Conservation (phyloP, 2,113 vertebrate genomes). For the Pituophis catenifer region DNA sequence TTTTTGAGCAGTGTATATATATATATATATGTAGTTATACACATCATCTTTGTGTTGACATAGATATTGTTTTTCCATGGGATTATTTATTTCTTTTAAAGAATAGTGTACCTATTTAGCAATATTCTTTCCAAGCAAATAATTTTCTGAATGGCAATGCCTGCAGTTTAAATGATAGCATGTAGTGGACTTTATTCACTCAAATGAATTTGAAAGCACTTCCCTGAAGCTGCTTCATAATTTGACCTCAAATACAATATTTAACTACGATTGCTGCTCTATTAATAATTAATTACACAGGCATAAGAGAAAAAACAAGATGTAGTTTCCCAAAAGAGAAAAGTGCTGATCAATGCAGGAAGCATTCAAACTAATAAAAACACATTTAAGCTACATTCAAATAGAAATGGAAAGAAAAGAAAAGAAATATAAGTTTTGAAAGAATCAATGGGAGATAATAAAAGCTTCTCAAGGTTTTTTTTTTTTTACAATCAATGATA, state of each 20-base stretch:
- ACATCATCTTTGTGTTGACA: background rate
- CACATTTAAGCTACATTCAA: background rate
- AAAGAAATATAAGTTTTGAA: background rate
- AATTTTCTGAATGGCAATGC: background rate
- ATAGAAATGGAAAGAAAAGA: background rate
- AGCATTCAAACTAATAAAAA: background rate
- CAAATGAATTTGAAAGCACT: conserved; percentile 3
- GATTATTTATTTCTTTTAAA: background rate
- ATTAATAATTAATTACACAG: background rate
- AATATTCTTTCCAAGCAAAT: background rate
- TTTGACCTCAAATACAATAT: conserved; percentile 8
- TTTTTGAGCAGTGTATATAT: too few relatives aligned
- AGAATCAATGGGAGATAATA: background rate
- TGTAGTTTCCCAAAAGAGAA: background rate
- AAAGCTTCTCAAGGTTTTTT: background rate
- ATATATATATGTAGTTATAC: background rate
- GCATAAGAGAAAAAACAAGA: background rate
- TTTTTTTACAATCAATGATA: background rate
- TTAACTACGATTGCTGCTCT: conserved; percentile 27
- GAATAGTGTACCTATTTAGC: background rate
- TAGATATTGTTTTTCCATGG: background rate
- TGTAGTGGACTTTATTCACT: background rate
- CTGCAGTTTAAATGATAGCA: background rate
- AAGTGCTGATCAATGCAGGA: background rate
- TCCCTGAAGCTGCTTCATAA: background rate